phyloP scores from a whole-genome alignment of 2,888 invertebrate genomes.

The Eilema depressum region DNA sequence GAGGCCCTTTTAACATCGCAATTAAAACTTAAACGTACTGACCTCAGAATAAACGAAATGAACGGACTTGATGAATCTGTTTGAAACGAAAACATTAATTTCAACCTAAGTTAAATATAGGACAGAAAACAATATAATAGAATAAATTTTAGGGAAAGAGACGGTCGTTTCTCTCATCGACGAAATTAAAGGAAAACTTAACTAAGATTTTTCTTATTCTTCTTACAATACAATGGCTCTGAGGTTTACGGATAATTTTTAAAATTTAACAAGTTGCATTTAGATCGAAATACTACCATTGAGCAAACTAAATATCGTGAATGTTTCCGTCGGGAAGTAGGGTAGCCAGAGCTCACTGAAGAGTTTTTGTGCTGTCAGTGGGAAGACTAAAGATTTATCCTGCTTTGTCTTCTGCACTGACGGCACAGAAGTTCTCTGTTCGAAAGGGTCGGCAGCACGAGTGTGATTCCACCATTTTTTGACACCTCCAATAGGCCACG shows the following conservation, averaged over 20 bases:
- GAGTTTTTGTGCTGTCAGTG: too few relatives aligned
- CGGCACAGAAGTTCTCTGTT: too few relatives aligned
- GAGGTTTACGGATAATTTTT: too few relatives aligned
- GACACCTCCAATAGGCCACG: too few relatives aligned
- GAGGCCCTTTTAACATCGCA: conserved; percentile 20
- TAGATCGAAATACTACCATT: neutral
- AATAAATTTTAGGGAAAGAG: neutral
- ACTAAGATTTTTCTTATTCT: neutral
- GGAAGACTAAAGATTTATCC: too few relatives aligned
- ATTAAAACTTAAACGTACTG: conserved; percentile 18
- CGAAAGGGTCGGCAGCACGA: too few relatives aligned
- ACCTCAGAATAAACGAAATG: conserved; percentile 9
- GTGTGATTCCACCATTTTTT: too few relatives aligned
- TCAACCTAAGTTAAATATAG: neutral
- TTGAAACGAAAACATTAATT: neutral
- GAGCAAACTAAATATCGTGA: neutral
- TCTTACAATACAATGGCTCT: neutral
- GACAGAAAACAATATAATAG: neutral
- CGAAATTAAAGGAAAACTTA: neutral
- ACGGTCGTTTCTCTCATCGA: neutral
- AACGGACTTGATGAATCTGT: neutral
- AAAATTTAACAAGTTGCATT: too few relatives aligned
- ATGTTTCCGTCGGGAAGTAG: too few relatives aligned
- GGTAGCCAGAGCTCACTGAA: too few relatives aligned
- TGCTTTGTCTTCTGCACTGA: too few relatives aligned